Evolutionary conservation across 2,888 invertebrate species (phyloP).

Genomic region (Salpingus planirostris): DNA sequence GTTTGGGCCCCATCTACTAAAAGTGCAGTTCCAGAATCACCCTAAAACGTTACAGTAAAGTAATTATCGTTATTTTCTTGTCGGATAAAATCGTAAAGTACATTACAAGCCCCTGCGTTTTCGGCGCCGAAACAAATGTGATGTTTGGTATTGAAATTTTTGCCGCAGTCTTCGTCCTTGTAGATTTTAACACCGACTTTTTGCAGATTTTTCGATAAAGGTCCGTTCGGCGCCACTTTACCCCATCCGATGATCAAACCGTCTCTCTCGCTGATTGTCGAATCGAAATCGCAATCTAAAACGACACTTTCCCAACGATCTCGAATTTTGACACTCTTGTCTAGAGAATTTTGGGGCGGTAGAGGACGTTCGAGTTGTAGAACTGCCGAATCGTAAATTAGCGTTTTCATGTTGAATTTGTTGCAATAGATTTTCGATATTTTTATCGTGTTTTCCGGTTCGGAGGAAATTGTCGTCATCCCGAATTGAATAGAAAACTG

Average conservation of each 20-base stretch:
- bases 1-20: neutral
- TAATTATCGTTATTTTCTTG: too few species aligned
- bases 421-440: neutral
- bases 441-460: neutral
- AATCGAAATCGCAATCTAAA: too few species aligned
- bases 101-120: neutral
- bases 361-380: neutral
- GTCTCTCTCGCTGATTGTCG: neutral
- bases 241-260: neutral
- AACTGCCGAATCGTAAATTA: neutral
- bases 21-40: constrained; percentile 1
- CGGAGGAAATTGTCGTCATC: neutral
- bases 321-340: too few species aligned
- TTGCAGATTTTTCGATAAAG: neutral
- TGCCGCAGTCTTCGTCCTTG: neutral
- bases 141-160: neutral
- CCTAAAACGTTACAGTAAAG: too few species aligned
- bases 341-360: too few species aligned
- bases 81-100: too few species aligned
- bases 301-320: too few species aligned
- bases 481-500: too few species aligned
- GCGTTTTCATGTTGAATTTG: neutral
- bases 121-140: constrained; percentile 1
- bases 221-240: neutral
- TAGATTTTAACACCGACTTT: neutral